Percentiles rank a stretch among this genome's conserved stretches.
phyloP scores from a whole-genome alignment of 1,140 invertebrate genomes.

The Hesperophylax magnus region DNA sequence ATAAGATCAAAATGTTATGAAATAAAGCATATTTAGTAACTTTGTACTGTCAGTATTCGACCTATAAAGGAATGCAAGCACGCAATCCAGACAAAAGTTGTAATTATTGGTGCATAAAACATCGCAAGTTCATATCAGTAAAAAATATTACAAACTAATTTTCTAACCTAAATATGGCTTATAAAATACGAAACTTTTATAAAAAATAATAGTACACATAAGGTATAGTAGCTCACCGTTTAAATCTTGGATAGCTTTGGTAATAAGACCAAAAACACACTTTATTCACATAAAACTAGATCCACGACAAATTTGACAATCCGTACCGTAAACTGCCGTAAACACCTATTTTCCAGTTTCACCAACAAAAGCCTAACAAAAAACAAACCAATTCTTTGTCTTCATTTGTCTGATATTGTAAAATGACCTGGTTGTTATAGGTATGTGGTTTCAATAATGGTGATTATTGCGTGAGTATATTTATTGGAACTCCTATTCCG shows the following conservation, averaged over 20 bases:
- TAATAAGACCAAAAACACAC: background rate
- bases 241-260: background rate
- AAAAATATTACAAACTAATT: constrained; percentile 15
- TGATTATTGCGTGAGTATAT: no score
- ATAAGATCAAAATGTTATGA: background rate
- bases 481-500: no score
- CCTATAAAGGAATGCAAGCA: constrained; percentile 3
- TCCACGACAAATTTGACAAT: constrained; percentile 6
- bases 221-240: background rate
- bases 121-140: constrained; percentile 14
- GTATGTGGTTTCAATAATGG: no score
- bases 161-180: constrained; percentile 18
- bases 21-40: background rate
- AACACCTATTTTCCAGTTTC: background rate
- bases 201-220: background rate
- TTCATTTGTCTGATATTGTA: background rate
- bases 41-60: background rate
- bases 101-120: constrained; percentile 23
- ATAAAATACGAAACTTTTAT: background rate
- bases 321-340: background rate
- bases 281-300: background rate
- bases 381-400: background rate
- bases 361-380: background rate
- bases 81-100: constrained; percentile 12
- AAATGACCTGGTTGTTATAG: background rate